Evolutionary conservation across 92 coral and sea anemone genomes (phyloP), one percentile per base, ranked within the genome.

Genomic region (Porites cylindrica): DNA sequence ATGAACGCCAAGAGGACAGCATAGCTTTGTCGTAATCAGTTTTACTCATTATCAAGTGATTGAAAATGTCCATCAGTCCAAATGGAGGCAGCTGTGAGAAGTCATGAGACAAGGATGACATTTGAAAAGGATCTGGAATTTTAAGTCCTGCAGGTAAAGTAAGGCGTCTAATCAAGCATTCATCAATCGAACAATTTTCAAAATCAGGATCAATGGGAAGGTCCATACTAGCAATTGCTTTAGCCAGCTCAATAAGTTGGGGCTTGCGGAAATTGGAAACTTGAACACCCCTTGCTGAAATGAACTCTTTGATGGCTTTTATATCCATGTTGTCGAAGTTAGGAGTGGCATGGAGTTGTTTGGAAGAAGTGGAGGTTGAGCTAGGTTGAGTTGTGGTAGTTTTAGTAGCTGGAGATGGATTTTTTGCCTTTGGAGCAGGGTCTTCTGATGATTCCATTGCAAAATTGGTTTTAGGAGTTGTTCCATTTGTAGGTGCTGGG

Each of bases 31-130:
- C 92, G 70, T 78, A 91, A 60, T 91, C 94, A 58, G 95, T 84
- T 79, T 80, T 86, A 77, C 97, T 94, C 91, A 94, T 74, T 67
- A 91, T 91, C 32, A 94, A 80, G 74, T 89, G 93, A 77, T 94
- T 86, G 66, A 94, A 91, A 86, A 89, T 87, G 88, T 94, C 94
- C 87, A 91, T 72, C 72, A 94, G 85, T 52, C 97, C 93, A 91
- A 93, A 93, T 78, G 74, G 86, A 79, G 97, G 97, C 26, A 94
- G 92, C 62, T 90, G 77, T 58, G 90, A 94, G 52, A 91, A 91
- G 71, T 91, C 95, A 91, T 92, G 82, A 60, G 92, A 94, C 89
- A 91, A 64, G 7, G 74, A 86, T 64, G 76, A 66, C 96, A 94
- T 89, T 63, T 54, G 80, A 84, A 91, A 94, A 67, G 97, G 94